A percentile compares a stretch with the other conserved stretches of the same genome.
phyloP scores from a whole-genome alignment of 2,888 invertebrate genomes.

The Thymelicus sylvestris region DNA sequence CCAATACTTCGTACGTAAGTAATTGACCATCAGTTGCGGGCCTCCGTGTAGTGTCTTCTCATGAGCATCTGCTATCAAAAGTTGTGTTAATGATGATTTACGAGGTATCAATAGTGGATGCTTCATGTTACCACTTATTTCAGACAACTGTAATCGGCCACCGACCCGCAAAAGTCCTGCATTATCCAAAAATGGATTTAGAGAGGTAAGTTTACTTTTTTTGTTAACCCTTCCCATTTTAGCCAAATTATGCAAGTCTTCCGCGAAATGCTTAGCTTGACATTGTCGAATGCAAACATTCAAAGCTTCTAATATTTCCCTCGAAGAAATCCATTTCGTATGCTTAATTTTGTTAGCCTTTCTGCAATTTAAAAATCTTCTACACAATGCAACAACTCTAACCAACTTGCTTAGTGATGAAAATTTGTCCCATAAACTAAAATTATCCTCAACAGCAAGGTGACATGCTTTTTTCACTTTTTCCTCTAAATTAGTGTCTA shows the following conservation, averaged over 20 bases:
- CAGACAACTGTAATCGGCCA: conserved; percentile 40
- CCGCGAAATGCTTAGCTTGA: conserved; percentile 23
- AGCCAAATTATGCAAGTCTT: conserved; percentile 18
- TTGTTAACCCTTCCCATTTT: conserved; percentile 14
- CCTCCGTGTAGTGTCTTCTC: conserved; percentile 42
- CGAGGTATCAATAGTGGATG: conserved; percentile 44
- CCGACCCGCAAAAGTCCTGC: conserved; percentile 44
- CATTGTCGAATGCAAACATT: conserved; percentile 25
- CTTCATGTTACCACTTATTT: conserved; percentile 35
- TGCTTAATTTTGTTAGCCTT: not conserved
- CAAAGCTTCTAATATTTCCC: conserved; percentile 36
- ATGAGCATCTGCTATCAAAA: conserved; percentile 45
- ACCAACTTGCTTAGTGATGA: conserved; percentile 38
- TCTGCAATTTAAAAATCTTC: conserved; percentile 36
- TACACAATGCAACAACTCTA: conserved; percentile 40
- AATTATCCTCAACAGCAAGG: not conserved
- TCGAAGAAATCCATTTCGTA: conserved; percentile 26
- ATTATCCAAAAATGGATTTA: conserved; percentile 44
- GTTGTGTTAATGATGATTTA: conserved; percentile 39
- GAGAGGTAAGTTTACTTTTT: conserved; percentile 38
- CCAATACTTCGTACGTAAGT: conserved; percentile 20
- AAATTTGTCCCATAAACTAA: conserved; percentile 29
- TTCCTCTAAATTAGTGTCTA: conserved; percentile 33
- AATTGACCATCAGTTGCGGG: conserved; percentile 37
- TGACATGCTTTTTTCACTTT: conserved; percentile 6